Conservation (phyloP, 2,113 vertebrate genomes). For the Sapajus apella region DNA sequence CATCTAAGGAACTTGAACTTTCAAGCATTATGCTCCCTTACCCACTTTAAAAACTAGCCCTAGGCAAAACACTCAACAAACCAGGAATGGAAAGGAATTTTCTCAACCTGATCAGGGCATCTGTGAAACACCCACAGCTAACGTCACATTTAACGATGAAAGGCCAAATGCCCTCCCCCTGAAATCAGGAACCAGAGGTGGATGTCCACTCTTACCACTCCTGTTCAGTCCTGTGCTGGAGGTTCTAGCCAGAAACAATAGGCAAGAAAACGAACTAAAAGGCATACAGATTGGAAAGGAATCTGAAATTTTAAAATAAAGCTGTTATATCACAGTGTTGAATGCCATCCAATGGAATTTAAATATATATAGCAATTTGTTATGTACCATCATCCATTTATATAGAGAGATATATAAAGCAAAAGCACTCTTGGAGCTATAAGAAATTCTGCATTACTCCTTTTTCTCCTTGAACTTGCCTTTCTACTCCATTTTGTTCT, state of each 20-base stretch:
- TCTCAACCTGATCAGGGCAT: neutral
- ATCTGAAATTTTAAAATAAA: conserved; percentile 23
- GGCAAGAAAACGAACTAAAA: neutral
- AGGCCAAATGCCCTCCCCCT: neutral
- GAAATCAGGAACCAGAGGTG: neutral
- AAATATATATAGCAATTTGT: neutral
- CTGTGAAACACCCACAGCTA: neutral
- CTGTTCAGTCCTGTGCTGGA: neutral
- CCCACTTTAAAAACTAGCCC: neutral
- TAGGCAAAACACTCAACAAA: neutral
- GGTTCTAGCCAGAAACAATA: neutral
- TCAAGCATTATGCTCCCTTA: neutral
- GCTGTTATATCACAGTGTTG: neutral
- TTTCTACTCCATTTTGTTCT: conserved; percentile 12
- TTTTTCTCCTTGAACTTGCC: neutral
- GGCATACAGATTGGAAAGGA: neutral
- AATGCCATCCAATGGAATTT: conserved; percentile 22
- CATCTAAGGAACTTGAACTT: neutral
- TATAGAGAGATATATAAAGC: neutral
- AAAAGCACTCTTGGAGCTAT: neutral
- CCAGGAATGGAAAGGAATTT: neutral
- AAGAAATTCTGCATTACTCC: neutral
- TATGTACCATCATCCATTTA: neutral
- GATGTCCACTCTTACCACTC: neutral
- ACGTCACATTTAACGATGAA: neutral